Evolutionary conservation across 2,797 vertebrate species (phyloP), one percentile per base, ranked within the genome.

Genomic region (Steatocranus sp.): DNA sequence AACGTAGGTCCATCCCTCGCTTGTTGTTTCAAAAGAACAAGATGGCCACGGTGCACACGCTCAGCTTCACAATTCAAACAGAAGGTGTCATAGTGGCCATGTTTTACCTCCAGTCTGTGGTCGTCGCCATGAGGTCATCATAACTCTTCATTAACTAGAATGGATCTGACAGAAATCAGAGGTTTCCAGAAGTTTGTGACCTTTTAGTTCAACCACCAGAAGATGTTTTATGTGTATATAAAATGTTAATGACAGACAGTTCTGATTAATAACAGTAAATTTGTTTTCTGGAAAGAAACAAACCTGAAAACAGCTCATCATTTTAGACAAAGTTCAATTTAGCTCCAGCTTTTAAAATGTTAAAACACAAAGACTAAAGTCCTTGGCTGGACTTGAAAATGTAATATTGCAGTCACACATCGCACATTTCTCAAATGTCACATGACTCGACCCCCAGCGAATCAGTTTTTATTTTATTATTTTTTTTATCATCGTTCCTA

Each of bases 11-110:
- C 63, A 3, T 11, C 63, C 14, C 3, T 70, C 9, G 1, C 36
- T 0, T 10, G 38, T 7, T 68, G 61, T 41, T 41, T 0, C 2
- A 66, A 66, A 66, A 1, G 0, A 9, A 38, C 61, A 41, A 23
- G 61, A 23, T 23, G 61, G 11, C 3, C 7, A 9, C 61, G 0
- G 36, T 41, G n/a, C 20, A 7, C 1, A 23, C 1, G 1, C 63
- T 41, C 63, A 68, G 12, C 58, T 63, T 63, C 58, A 63, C 58
- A 63, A 36, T 20, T 23, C 34, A 38, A 41, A 66, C 12, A 66
- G 34, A 38, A 41, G 36, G 61, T 41, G 61, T 23, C 34, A 1
- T 6, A 5, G 36, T 66, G 36, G 36, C 20, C 61, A 25, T 66
- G 34, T 23, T 66, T 66, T 66, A 25, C n/a, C 12, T 25, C 14